These are phyloP conservation scores for Daboia siamensis DNA, from an alignment of 2,113 vertebrate species.

Conservation along the genomic window DNA sequence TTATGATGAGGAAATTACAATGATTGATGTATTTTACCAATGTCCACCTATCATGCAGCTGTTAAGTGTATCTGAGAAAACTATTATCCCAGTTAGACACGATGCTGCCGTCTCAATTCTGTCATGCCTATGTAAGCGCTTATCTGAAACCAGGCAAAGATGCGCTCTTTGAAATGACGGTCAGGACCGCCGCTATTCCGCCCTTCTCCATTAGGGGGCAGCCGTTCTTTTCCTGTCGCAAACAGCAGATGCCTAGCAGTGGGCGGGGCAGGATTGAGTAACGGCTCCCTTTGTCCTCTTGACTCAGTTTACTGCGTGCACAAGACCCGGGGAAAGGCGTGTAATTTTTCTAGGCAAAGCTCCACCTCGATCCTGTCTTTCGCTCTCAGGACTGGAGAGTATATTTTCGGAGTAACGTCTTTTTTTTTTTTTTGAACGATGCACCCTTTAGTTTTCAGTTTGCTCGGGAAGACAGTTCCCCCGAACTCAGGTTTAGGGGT, in stretches of 20 bases:
- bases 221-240: neutral
- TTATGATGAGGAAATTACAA: neutral
- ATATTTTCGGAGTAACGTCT: neutral
- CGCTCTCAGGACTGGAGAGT: neutral
- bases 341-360: neutral
- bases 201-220: neutral
- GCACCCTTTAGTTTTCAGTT: neutral
- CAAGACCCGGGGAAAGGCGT: neutral
- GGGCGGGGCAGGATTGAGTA: neutral
- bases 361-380: neutral
- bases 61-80: neutral
- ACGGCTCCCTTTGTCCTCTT: conserved; percentile 5
- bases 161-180: neutral
- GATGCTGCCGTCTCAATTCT: neutral
- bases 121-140: neutral
- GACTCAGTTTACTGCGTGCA: neutral
- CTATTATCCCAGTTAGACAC: neutral
- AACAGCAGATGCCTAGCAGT: neutral
- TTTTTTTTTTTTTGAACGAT: neutral
- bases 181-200: neutral
- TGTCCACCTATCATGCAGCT: neutral
- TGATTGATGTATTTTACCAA: neutral
- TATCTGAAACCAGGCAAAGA: neutral
- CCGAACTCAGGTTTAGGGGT: neutral
- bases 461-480: neutral